Conservation (phyloP, 2,113 vertebrate species). For the Telmatochromis sp. region DNA sequence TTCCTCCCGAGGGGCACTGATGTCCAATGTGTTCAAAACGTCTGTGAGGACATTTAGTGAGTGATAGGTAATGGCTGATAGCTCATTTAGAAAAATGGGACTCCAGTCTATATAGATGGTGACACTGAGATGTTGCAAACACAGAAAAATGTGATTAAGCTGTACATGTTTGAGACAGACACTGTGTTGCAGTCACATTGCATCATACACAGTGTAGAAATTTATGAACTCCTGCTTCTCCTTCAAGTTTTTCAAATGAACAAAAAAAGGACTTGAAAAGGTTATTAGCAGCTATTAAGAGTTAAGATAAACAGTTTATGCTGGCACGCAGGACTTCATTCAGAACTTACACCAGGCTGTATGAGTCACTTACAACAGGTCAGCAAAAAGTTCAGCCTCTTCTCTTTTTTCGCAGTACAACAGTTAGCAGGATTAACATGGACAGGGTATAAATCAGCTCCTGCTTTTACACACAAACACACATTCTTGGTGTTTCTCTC, state of each 20-base stretch:
- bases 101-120: neutral
- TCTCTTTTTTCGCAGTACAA: neutral
- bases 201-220: neutral
- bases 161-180: neutral
- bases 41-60: neutral
- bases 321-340: neutral
- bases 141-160: neutral
- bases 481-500: neutral
- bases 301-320: neutral
- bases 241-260: neutral
- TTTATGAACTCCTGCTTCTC: neutral
- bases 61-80: neutral
- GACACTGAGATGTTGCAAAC: neutral
- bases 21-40: neutral
- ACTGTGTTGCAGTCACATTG: constrained; percentile 9
- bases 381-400: neutral
- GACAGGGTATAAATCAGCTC: constrained; percentile 6
- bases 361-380: neutral
- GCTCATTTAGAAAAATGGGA: neutral
- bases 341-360: neutral
- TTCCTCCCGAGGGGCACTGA: neutral
- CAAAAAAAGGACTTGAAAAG: neutral
- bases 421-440: neutral
- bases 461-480: neutral
- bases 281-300: neutral